These are phyloP conservation scores for Chloroceryle inda DNA, from an alignment of 2,797 vertebrate genomes.

Conservation along the genomic window DNA sequence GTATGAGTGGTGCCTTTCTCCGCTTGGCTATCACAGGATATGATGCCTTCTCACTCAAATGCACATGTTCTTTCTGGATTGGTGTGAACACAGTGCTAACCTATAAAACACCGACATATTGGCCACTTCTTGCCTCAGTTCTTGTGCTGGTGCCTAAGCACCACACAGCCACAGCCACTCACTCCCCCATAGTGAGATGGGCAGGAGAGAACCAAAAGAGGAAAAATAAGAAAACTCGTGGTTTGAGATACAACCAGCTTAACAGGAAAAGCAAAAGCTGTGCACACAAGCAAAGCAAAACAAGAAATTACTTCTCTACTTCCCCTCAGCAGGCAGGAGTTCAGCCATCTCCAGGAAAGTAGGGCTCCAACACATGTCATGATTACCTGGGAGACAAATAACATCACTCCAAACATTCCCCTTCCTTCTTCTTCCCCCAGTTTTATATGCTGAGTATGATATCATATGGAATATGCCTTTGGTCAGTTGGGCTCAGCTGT, in stretches of 20 bases:
- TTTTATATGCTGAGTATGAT: background rate
- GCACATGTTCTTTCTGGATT: rapidly evolving
- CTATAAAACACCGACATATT: background rate
- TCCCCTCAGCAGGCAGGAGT: too few species aligned
- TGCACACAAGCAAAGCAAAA: too few species aligned
- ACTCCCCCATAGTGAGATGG: background rate
- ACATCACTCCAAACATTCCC: too few species aligned
- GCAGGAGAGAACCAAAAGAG: background rate
- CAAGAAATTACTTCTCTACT: too few species aligned
- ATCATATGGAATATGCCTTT: background rate
- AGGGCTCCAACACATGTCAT: too few species aligned
- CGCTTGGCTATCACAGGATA: background rate
- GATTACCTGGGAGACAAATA: too few species aligned
- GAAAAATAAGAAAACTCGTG: too few species aligned
- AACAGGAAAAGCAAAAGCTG: too few species aligned
- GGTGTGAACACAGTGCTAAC: background rate
- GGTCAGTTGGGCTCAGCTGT: background rate
- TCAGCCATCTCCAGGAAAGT: too few species aligned
- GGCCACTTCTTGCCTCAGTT: background rate
- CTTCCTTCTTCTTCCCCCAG: too few species aligned
- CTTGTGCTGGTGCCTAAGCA: background rate
- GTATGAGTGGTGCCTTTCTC: background rate
- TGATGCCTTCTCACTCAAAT: background rate
- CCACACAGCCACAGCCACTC: rapidly evolving
- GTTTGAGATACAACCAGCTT: background rate